Percentiles rank a stretch among this genome's conserved stretches.
phyloP scores from a whole-genome alignment of 2,888 invertebrate species.

The Myathropa florea region DNA sequence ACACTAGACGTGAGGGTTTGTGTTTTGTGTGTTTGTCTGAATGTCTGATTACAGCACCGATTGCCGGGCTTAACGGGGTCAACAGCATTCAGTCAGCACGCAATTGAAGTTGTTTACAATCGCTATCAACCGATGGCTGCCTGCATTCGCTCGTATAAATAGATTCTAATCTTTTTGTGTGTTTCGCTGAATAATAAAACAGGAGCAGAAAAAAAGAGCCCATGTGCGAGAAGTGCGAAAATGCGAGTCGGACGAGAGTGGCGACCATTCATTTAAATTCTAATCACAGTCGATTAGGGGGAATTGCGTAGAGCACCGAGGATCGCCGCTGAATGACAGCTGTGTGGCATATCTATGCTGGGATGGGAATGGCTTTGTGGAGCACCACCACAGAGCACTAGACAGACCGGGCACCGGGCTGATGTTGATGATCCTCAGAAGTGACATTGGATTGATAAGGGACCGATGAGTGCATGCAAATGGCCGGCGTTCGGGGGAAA shows the following conservation, averaged over 20 bases:
- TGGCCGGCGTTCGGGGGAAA: background rate
- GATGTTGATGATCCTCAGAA: background rate
- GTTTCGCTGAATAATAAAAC: background rate
- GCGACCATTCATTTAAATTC: slow-evolving; percentile 44
- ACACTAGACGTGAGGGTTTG: background rate
- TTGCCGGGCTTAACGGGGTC: slow-evolving; percentile 17
- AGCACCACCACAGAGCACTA: background rate
- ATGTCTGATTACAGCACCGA: background rate
- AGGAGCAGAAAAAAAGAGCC: background rate
- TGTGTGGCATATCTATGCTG: background rate
- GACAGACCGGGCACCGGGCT: background rate
- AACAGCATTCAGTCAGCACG: slow-evolving; percentile 34
- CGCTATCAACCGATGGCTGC: background rate
- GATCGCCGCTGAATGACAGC: background rate
- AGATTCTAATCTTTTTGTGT: slow-evolving; percentile 1
- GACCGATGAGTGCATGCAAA: background rate
- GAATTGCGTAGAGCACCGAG: slow-evolving; percentile 24
- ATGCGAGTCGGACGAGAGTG: background rate
- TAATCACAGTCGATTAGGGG: slow-evolving; percentile 29
- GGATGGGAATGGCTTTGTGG: background rate
- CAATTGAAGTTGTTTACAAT: slow-evolving; percentile 38
- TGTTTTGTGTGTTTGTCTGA: background rate
- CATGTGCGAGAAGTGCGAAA: background rate
- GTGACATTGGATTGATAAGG: background rate
- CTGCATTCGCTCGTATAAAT: slow-evolving; percentile 13